These are phyloP conservation scores for Epinotia nisella DNA, from an alignment of 2,888 invertebrate species.

Conservation along the genomic window DNA sequence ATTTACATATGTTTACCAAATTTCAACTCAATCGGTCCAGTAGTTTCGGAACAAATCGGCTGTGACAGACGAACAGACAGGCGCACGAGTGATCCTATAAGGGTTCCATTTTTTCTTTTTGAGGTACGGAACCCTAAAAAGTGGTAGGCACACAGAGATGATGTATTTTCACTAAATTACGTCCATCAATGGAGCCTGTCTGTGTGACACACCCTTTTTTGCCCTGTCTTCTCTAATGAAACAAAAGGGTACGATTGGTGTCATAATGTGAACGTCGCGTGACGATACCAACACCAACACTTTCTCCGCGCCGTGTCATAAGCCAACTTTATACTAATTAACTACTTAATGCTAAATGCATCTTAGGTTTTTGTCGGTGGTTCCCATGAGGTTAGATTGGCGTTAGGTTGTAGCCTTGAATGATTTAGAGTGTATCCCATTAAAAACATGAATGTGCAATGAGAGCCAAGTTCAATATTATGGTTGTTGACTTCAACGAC, in stretches of 20 bases:
- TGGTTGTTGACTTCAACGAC: no score
- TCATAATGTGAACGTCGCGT: constrained; percentile 14
- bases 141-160: background rate
- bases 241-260: constrained; percentile 11
- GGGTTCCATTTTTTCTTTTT: no score
- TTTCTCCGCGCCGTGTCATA: constrained; percentile 27
- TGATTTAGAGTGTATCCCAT: background rate
- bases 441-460: no score
- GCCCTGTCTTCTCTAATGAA: background rate
- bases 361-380: constrained; percentile 10
- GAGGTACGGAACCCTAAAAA: no score
- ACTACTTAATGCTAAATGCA: constrained; percentile 1
- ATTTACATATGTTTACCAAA: no score
- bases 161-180: background rate
- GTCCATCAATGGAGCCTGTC: background rate
- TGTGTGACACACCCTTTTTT: constrained; percentile 4
- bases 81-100: no score
- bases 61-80: no score
- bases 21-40: no score
- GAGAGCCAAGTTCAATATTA: no score
- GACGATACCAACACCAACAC: constrained; percentile 1
- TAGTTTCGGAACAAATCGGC: no score
- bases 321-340: constrained; percentile 19
- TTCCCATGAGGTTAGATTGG: constrained; percentile 12
- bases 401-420: background rate